Evolutionary conservation across 2,113 vertebrate species (phyloP), one percentile per base, ranked within the genome.

Genomic region (Hoplias malabaricus): DNA sequence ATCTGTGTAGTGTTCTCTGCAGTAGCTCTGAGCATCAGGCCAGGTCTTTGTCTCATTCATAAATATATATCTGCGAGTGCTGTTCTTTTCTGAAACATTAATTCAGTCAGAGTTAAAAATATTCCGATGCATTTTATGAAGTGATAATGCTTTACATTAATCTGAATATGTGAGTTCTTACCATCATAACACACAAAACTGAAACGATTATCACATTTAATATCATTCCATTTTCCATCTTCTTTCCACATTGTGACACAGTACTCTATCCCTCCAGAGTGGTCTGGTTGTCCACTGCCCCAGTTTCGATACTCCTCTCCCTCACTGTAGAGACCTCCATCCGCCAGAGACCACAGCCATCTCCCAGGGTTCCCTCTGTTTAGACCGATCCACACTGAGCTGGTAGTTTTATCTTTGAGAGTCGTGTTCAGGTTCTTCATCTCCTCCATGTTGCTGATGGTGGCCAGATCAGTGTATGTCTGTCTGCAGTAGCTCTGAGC

Each of bases 261-360:
- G 13, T 16, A 25, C 29, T 67, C 48, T 0, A 25, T 34, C 27
- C 29, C 27, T n/a, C n/a, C n/a, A 2, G 0, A 0, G 6, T 72
- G 11, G 23, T 72, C 48, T 38, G 79, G 79, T 72, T 67, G 5
- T 25, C 61, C 38, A 2, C 1, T 3, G 0, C 0, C 0, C 79
- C 79, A 81, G 25, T 48, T 19, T n/a, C 1, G 53, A 16, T 78
- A 42, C 11, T 4, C 25, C 42, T 65, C 0, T 27, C 34, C 33
- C 1, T 61, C 29, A 46, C 5, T 63, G n/a, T 78, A 59, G 19
- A 25, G 23, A 19, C 4, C 48, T 42, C 21, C n/a, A 21, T 65
- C 43, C 43, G 16, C 21, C 42, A 71, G 31, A 40, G 68, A 71
- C 76, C 76, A 71, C 43, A 5, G 10, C 68, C 76, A 78, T 50